Conservation (phyloP, 2,888 invertebrate species). For the Chelonus formosanus region DNA sequence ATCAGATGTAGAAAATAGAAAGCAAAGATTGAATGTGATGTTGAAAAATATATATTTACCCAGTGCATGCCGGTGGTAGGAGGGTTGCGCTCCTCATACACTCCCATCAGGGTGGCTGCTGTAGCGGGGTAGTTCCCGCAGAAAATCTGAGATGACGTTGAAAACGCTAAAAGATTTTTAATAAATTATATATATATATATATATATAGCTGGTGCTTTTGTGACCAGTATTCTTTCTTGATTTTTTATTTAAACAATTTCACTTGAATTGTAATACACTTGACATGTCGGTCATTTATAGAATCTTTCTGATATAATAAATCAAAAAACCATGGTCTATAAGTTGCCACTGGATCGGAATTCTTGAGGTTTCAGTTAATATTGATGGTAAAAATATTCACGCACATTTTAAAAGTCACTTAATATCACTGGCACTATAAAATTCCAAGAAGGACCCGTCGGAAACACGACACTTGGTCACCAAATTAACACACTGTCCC, state of each 20-base stretch:
- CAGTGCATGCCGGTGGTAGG: constrained; percentile 90
- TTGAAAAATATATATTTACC: constrained; percentile 70
- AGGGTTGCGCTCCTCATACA: constrained; percentile 83
- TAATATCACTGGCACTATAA: constrained; percentile 6
- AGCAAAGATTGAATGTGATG: constrained; percentile 26
- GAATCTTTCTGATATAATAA: too few relatives aligned
- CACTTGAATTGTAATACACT: too few relatives aligned
- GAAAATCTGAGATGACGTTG: constrained; percentile 59
- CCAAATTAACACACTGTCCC: constrained; percentile 12
- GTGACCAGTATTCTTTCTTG: too few relatives aligned
- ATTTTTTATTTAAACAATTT: too few relatives aligned
- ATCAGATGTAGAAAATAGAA: neutral
- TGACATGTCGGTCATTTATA: too few relatives aligned
- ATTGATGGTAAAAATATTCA: neutral
- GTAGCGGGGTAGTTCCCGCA: constrained; percentile 63
- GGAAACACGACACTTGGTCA: constrained; percentile 10
- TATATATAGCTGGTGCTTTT: too few relatives aligned
- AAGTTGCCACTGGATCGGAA: neutral
- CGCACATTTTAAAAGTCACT: constrained; percentile 22
- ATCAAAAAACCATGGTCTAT: too few relatives aligned
- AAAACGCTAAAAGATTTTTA: neutral
- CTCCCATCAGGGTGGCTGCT: constrained; percentile 81
- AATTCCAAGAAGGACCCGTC: neutral
- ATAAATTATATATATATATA: neutral
- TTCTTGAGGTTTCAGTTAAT: constrained; percentile 9